phyloP scores from a whole-genome alignment of 1,140 invertebrate species.

The Calliphora vicina region DNA sequence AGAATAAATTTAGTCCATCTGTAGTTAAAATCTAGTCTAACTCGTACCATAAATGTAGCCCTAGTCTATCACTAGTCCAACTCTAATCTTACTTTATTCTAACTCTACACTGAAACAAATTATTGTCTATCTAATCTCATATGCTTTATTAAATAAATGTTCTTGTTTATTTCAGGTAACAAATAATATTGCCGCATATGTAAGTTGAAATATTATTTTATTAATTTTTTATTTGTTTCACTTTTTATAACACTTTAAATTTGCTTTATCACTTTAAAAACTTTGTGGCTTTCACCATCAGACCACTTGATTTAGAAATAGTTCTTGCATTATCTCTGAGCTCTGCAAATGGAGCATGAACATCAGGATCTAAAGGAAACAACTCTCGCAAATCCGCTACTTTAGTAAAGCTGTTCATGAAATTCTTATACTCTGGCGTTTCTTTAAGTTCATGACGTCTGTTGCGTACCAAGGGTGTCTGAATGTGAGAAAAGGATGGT shows the following conservation, averaged over 20 bases:
- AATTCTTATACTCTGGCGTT: constrained; percentile 33
- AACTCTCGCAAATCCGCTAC: constrained; percentile 35
- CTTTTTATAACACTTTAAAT: neutral
- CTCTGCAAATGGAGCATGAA: constrained; percentile 34
- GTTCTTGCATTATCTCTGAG: neutral
- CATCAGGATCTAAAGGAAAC: constrained; percentile 39
- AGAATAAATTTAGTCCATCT: no score
- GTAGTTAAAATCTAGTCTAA: no score
- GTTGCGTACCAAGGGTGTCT: constrained; percentile 37
- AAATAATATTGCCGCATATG: no score
- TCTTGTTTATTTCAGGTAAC: no score
- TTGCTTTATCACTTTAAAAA: neutral
- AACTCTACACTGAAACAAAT: no score
- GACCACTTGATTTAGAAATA: neutral
- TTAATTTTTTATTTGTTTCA: no score
- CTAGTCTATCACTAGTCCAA: no score
- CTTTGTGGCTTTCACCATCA: neutral
- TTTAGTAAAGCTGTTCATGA: neutral
- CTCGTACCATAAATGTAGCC: no score
- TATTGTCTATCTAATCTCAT: no score
- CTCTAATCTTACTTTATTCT: no score
- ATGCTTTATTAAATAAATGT: no score
- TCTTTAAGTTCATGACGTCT: constrained; percentile 38
- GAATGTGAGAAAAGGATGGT: constrained; percentile 36
- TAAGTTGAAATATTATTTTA: no score